phyloP scores from a whole-genome alignment of 2,888 invertebrate genomes.

The Dasysyrphus albostriatus region DNA sequence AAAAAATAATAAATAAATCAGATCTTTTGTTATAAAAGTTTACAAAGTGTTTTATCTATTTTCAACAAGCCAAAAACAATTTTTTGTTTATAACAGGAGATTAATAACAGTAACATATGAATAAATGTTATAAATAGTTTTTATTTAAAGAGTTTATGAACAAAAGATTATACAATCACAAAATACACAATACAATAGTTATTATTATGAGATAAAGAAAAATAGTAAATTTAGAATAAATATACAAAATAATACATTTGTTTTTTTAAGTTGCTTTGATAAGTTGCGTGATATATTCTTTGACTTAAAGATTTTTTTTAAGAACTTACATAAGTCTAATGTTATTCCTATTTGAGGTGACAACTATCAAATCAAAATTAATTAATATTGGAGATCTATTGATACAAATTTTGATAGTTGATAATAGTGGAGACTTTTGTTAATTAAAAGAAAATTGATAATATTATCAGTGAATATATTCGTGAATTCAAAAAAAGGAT shows the following conservation, averaged over 20 bases:
- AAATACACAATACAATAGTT: neutral
- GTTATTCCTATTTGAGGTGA: no score
- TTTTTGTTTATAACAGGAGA: slow-evolving; percentile 43
- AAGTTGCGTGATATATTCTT: neutral
- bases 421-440: no score
- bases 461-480: no score
- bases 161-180: neutral
- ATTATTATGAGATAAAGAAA: neutral
- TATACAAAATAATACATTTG: no score
- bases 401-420: no score
- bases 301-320: no score
- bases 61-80: slow-evolving; percentile 71
- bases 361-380: no score
- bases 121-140: neutral
- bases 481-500: no score
- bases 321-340: no score
- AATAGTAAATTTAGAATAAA: neutral
- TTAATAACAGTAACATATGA: slow-evolving; percentile 16
- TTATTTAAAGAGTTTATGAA: slow-evolving; percentile 30
- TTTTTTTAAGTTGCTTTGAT: neutral
- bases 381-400: no score
- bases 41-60: slow-evolving; percentile 31
- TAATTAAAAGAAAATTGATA: no score
- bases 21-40: neutral
- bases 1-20: slow-evolving; percentile 1